A percentile compares a stretch with the other conserved stretches of the same genome.
Conservation (phyloP, 1,140 invertebrate species). For the Pseudomyrmex flavicornis region DNA sequence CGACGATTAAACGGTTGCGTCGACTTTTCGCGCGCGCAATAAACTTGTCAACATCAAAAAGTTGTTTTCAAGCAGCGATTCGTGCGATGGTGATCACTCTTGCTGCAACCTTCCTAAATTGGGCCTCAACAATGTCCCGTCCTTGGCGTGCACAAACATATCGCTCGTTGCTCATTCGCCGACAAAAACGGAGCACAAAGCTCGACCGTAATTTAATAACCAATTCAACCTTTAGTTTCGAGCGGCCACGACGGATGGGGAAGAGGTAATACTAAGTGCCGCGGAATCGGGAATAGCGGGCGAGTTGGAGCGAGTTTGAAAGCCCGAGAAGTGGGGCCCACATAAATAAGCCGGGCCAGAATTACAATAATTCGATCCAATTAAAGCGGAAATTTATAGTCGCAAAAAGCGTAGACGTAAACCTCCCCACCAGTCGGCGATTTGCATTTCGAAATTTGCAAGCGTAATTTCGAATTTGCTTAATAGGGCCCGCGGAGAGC, state of each 20-base stretch:
- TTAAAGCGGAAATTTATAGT: slow-evolving; percentile 84
- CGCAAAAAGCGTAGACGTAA: slow-evolving; percentile 75
- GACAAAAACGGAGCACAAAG: slow-evolving; percentile 72
- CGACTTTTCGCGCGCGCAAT: slow-evolving; percentile 19
- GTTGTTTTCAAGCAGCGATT: slow-evolving; percentile 28
- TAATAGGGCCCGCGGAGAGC: slow-evolving; percentile 71
- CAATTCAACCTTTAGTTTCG: slow-evolving; percentile 76
- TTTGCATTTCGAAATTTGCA: slow-evolving; percentile 81
- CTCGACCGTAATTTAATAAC: slow-evolving; percentile 81
- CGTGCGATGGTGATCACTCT: slow-evolving; percentile 2
- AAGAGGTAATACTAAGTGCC: slow-evolving; percentile 26
- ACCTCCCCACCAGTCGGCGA: slow-evolving; percentile 43
- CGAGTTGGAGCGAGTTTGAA: slow-evolving; percentile 67
- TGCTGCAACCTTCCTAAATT: slow-evolving; percentile 63
- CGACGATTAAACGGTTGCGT: background rate
- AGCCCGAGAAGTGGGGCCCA: slow-evolving; percentile 69
- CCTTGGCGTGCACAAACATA: slow-evolving; percentile 56
- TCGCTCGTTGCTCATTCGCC: slow-evolving; percentile 69
- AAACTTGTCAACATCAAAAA: slow-evolving; percentile 50
- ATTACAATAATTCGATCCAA: slow-evolving; percentile 84
- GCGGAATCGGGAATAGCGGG: slow-evolving; percentile 64
- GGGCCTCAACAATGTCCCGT: slow-evolving; percentile 63
- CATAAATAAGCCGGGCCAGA: slow-evolving; percentile 79
- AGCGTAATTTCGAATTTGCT: slow-evolving; percentile 81
- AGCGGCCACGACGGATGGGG: slow-evolving; percentile 27